Conservation (phyloP, 2,797 vertebrate species). For the Linurgus olivaceus region DNA sequence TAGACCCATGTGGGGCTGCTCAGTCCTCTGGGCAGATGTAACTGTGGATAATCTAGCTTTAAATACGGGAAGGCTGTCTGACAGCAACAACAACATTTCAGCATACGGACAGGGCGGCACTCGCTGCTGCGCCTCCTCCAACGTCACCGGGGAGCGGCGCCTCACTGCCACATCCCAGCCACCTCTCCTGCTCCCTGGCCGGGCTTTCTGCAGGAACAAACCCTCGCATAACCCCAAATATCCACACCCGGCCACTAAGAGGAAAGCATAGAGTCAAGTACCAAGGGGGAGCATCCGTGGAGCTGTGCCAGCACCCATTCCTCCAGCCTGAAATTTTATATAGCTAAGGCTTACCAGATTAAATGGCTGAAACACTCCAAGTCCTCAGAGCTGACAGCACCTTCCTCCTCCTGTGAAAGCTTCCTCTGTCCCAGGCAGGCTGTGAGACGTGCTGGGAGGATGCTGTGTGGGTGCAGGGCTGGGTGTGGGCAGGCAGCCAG, state of each 20-base stretch:
- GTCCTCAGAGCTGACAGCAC: not conserved
- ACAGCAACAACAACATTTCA: conserved; percentile 1
- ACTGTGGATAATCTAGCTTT: conserved; percentile 49
- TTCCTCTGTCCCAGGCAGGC: not conserved
- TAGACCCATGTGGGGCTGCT: not conserved
- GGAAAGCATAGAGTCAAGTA: not conserved
- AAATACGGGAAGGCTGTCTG: not conserved
- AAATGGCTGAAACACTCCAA: not conserved
- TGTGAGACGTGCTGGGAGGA: not conserved
- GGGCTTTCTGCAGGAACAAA: not conserved
- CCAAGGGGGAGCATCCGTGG: not conserved
- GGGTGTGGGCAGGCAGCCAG: not conserved
- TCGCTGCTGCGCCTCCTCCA: not conserved
- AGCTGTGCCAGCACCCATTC: not conserved
- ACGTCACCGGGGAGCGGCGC: accelerated
- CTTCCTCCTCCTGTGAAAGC: not conserved
- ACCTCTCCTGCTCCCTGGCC: accelerated
- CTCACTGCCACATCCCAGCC: accelerated
- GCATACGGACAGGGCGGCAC: not conserved
- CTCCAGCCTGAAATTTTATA: accelerated
- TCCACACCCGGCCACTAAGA: not conserved
- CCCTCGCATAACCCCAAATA: not conserved
- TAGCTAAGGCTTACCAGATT: not conserved
- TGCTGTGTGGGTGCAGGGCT: not conserved
- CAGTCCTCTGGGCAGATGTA: conserved; percentile 58